phyloP scores from a whole-genome alignment of 2,797 vertebrate genomes.

The Spondyliosoma cantharus region DNA sequence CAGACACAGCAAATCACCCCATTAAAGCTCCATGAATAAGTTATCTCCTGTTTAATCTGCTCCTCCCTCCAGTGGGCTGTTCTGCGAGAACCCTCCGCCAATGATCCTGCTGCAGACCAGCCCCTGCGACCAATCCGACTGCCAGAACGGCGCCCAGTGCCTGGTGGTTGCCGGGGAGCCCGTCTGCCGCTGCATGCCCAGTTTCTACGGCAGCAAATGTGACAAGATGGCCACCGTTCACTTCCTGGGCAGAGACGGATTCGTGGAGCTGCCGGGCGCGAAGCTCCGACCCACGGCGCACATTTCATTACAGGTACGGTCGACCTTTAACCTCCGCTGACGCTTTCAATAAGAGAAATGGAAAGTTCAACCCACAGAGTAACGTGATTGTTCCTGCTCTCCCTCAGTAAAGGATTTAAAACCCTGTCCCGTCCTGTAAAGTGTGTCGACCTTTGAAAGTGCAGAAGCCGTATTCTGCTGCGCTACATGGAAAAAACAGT shows the following conservation, averaged over 20 bases:
- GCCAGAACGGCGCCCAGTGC: slow-evolving; percentile 94
- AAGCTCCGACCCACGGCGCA: slow-evolving; percentile 91
- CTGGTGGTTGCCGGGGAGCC: slow-evolving; percentile 90
- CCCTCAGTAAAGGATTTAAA: too few species aligned
- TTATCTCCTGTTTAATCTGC: slow-evolving; percentile 38
- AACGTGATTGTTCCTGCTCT: too few species aligned
- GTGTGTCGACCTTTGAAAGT: neutral
- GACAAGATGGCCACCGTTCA: slow-evolving; percentile 94
- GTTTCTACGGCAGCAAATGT: slow-evolving; percentile 92
- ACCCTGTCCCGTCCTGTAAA: neutral
- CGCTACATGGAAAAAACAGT: slow-evolving; percentile 35
- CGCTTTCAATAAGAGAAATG: too few species aligned
- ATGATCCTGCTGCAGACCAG: slow-evolving; percentile 98
- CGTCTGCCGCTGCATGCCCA: slow-evolving; percentile 91
- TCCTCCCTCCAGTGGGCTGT: slow-evolving; percentile 85
- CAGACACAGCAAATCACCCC: slow-evolving; percentile 28
- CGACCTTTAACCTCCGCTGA: slow-evolving; percentile 13
- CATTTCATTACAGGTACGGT: slow-evolving; percentile 92
- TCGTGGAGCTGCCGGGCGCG: slow-evolving; percentile 89
- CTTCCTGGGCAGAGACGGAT: slow-evolving; percentile 93
- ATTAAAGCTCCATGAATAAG: slow-evolving; percentile 44
- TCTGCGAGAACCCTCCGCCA: slow-evolving; percentile 94
- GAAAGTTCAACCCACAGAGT: too few species aligned
- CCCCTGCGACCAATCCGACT: slow-evolving; percentile 94
- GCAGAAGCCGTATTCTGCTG: slow-evolving; percentile 35